These are phyloP conservation scores for Vanessa cardui DNA, from an alignment of 2,888 invertebrate genomes.

Conservation along the genomic window DNA sequence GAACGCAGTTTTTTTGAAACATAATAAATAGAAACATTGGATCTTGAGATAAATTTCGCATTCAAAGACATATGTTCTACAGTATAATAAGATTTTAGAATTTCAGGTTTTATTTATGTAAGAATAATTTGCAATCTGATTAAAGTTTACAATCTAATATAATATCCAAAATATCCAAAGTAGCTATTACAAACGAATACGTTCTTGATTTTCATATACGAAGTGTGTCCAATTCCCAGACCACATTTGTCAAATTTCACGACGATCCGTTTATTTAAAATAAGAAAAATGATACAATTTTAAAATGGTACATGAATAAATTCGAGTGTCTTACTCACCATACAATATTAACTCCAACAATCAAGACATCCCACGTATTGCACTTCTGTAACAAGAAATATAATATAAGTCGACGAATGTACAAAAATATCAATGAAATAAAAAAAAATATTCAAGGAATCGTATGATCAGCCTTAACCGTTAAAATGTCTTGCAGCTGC, in stretches of 20 bases:
- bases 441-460: background rate
- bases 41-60: too few species aligned
- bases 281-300: background rate
- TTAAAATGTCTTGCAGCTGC: constrained; percentile 43
- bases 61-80: too few species aligned
- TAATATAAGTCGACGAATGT: constrained; percentile 38
- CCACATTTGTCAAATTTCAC: background rate
- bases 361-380: constrained; percentile 71
- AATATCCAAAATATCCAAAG: too few species aligned
- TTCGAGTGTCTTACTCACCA: constrained; percentile 53
- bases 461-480: constrained; percentile 30
- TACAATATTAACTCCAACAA: constrained; percentile 59
- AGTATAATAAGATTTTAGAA: too few species aligned
- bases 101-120: too few species aligned
- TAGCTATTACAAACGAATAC: too few species aligned
- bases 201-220: too few species aligned
- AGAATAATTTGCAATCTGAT: too few species aligned
- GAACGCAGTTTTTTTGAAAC: too few species aligned
- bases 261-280: background rate
- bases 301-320: background rate
- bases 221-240: too few species aligned
- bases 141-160: too few species aligned
- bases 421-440: constrained; percentile 14
- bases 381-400: constrained; percentile 73
- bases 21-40: too few species aligned